These are phyloP conservation scores for Molossus alvarezi DNA, from an alignment of 2,797 vertebrate species.

Conservation along the genomic window DNA sequence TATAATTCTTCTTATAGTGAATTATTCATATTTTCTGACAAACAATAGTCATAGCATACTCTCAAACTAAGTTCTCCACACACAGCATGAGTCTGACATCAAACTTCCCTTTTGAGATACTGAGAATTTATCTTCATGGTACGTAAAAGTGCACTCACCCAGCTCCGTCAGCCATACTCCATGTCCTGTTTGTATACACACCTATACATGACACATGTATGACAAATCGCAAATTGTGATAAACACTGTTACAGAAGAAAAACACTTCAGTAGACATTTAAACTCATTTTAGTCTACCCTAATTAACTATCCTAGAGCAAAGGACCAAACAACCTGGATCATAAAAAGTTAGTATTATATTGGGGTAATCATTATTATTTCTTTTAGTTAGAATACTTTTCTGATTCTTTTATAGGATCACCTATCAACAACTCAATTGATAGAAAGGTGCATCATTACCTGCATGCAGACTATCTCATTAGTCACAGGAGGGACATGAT, in stretches of 20 bases:
- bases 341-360: background rate
- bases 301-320: background rate
- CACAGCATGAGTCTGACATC: background rate
- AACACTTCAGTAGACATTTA: background rate
- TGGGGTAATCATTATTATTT: background rate
- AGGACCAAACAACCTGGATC: background rate
- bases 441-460: background rate
- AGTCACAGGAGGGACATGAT: background rate
- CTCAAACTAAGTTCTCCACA: background rate
- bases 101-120: background rate
- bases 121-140: background rate
- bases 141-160: background rate
- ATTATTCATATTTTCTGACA: background rate
- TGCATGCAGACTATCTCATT: background rate
- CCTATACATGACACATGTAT: background rate
- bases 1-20: background rate
- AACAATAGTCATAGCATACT: background rate
- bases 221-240: background rate
- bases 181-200: background rate
- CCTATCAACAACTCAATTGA: background rate
- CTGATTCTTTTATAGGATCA: background rate
- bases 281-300: background rate
- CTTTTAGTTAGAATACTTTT: background rate
- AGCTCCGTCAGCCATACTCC: background rate
- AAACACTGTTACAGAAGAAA: background rate